Conservation (phyloP, 2,888 invertebrate genomes). For the Temnothorax ravouxi region DNA sequence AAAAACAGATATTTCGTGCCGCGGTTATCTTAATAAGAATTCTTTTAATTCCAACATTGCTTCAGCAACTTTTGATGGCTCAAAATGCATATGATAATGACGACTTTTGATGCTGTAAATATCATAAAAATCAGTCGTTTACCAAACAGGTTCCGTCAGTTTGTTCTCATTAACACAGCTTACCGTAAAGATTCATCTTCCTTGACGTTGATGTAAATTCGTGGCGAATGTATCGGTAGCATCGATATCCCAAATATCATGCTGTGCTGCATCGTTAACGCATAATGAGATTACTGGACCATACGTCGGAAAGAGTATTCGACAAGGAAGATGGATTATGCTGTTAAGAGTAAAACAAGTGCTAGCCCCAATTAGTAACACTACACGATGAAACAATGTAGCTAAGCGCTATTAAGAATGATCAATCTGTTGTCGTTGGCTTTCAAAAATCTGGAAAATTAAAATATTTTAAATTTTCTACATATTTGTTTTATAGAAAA, state of each 20-base stretch:
- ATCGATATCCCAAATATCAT: slow-evolving; percentile 71
- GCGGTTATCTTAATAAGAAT: slow-evolving; percentile 23
- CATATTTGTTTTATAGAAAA: slow-evolving; percentile 1
- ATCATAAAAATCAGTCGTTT: slow-evolving; percentile 12
- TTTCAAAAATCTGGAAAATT: neutral
- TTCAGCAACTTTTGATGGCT: neutral
- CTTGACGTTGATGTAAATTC: slow-evolving; percentile 44
- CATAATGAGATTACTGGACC: slow-evolving; percentile 79
- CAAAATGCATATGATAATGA: neutral
- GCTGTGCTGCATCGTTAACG: slow-evolving; percentile 79
- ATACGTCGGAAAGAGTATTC: slow-evolving; percentile 52
- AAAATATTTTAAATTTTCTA: neutral
- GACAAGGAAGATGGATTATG: slow-evolving; percentile 55
- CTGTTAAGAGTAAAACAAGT: slow-evolving; percentile 60
- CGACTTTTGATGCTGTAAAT: neutral
- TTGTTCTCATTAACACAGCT: slow-evolving; percentile 40
- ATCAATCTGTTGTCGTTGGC: neutral
- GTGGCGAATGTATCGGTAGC: slow-evolving; percentile 64
- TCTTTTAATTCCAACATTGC: neutral
- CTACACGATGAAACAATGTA: slow-evolving; percentile 49
- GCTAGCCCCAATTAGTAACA: slow-evolving; percentile 67
- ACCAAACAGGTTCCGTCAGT: slow-evolving; percentile 10
- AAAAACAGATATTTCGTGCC: neutral
- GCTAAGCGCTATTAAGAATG: slow-evolving; percentile 3
- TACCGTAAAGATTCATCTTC: slow-evolving; percentile 35